A percentile compares a stretch with the other conserved stretches of the same genome.
These are phyloP conservation scores for Bursaphelenchus mucronatus DNA, from an alignment of 1,140 invertebrate species.

Conservation along the genomic window DNA sequence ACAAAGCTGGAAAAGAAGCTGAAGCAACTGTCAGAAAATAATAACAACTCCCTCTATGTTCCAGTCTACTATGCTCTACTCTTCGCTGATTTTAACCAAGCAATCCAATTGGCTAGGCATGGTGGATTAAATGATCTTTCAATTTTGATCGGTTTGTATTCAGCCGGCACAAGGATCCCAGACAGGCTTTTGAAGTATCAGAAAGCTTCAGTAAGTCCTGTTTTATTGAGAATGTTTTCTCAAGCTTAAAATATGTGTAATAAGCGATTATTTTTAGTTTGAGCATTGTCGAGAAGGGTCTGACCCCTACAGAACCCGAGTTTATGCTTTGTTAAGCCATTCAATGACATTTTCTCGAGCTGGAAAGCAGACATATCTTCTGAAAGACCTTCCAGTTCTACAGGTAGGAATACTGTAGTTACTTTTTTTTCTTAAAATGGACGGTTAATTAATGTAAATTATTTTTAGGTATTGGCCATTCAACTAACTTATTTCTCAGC, in stretches of 20 bases:
- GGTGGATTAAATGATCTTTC: conserved; percentile 7
- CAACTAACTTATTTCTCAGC: no score
- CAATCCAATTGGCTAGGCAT: conserved; percentile 6
- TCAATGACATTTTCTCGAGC: no score
- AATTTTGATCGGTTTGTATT: conserved; percentile 10
- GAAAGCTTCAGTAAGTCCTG: conserved; percentile 1
- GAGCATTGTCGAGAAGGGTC: conserved; percentile 2
- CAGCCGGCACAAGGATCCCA: background rate
- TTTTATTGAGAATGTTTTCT: no score
- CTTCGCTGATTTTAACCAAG: conserved; percentile 3
- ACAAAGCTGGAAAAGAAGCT: conserved; percentile 15
- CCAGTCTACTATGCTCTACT: conserved; percentile 11
- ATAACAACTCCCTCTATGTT: conserved; percentile 7
- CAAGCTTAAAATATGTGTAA: background rate
- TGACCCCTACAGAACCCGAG: conserved; percentile 8
- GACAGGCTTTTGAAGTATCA: background rate
- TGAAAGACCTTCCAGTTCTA: no score
- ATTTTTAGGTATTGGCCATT: no score
- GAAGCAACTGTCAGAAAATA: background rate
- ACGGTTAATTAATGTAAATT: no score
- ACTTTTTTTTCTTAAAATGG: no score
- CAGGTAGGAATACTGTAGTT: no score
- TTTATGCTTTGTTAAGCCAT: conserved; percentile 9
- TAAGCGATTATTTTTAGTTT: conserved; percentile 11
- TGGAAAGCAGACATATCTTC: no score